A percentile compares a stretch with the other conserved stretches of the same genome.
Evolutionary conservation across 1,140 invertebrate genomes (phyloP).

Genomic region (Phymorhynchus buccinoides): DNA sequence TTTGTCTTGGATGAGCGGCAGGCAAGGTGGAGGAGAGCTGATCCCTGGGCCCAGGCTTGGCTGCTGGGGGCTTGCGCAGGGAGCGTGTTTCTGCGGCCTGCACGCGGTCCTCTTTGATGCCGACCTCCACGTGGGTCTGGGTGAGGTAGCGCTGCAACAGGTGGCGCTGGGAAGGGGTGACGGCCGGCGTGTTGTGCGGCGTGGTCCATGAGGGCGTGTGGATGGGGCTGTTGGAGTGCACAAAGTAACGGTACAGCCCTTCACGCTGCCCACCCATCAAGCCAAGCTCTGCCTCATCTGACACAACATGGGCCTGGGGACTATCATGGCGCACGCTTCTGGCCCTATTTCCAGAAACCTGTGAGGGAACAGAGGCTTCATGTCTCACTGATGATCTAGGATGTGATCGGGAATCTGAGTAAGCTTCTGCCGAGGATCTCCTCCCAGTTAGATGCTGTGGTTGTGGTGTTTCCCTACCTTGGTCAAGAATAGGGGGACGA

Average conservation of each 20-base stretch:
- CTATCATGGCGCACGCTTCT: not conserved
- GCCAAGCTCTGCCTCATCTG: not conserved
- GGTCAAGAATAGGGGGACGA: slow-evolving; percentile 24
- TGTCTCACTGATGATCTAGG: not conserved
- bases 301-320: not conserved
- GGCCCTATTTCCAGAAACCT: not conserved
- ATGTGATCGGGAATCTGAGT: not conserved
- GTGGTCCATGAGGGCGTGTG: slow-evolving; percentile 27
- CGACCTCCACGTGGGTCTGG: not conserved
- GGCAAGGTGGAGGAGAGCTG: not conserved
- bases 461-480: not conserved
- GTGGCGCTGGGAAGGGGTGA: slow-evolving; percentile 17
- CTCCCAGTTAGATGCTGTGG: not conserved
- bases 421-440: not conserved
- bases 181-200: not conserved
- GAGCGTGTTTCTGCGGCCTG: not conserved
- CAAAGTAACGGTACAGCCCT: slow-evolving; percentile 31
- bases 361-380: not conserved
- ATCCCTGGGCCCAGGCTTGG: not conserved
- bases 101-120: not conserved
- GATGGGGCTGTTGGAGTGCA: slow-evolving; percentile 28
- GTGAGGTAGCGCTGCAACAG: slow-evolving; percentile 21
- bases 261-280: not conserved
- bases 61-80: not conserved
- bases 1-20: not conserved